Conservation (phyloP, 1,140 invertebrate species). For the Limonius californicus region DNA sequence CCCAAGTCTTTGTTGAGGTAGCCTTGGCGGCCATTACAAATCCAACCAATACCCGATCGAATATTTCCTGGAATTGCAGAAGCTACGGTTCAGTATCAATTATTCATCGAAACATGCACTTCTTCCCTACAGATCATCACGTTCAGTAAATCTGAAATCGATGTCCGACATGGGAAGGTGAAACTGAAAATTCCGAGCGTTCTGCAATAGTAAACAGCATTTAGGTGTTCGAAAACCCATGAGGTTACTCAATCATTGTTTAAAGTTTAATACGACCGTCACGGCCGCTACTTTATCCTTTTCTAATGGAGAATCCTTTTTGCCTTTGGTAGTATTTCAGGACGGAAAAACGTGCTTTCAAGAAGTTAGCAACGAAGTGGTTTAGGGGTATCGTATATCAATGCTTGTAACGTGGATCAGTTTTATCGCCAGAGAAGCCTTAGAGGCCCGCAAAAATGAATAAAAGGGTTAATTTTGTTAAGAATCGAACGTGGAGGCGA, state of each 20-base stretch:
- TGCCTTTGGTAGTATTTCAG: not conserved
- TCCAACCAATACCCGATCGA: not conserved
- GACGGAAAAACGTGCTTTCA: not conserved
- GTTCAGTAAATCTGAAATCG: not conserved
- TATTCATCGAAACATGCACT: not conserved
- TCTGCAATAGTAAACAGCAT: conserved; percentile 1
- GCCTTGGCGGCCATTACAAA: not conserved
- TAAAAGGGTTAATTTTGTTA: too few species aligned
- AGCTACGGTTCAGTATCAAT: not conserved
- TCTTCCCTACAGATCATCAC: too few species aligned
- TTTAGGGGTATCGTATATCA: not conserved
- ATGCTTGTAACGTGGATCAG: not conserved
- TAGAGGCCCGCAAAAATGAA: too few species aligned
- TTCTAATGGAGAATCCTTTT: not conserved
- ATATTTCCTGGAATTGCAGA: too few species aligned
- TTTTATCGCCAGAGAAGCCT: too few species aligned
- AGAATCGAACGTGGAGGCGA: too few species aligned
- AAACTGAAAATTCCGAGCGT: not conserved
- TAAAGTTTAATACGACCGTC: not conserved
- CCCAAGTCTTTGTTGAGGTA: not conserved
- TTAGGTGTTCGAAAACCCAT: not conserved
- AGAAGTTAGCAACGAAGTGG: not conserved
- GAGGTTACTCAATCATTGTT: conserved; percentile 1
- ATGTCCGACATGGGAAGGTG: not conserved
- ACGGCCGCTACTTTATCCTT: not conserved